Base-by-base conservation (phyloP, 2,797 vertebrate species). In the Sciurus carolinensis region DNA sequence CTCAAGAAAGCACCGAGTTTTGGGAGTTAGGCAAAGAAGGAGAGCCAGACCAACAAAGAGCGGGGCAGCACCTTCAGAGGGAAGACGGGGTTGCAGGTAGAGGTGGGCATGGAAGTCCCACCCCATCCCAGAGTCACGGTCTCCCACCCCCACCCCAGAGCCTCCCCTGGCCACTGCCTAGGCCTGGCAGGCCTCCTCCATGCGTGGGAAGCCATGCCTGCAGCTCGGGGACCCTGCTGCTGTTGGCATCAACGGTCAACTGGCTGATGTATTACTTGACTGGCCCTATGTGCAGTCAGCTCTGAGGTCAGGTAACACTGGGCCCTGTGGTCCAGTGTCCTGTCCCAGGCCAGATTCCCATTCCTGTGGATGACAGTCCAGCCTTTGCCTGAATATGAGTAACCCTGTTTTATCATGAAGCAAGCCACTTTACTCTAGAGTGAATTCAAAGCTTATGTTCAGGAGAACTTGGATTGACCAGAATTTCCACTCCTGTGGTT, bases 51-150 rank as follows among this genome's bases (percentile, higher is more conserved):
- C 42, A 22, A 33, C 62, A 33, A 62, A 79, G 26, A 36, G 42
- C 2, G 50, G 9, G 5, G 10, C 1, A 47, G 47, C 20, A 10
- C 10, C 24, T n/a, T 8, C 1, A 1, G 1, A 2, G 17, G 57
- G 22, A 42, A 94, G 7, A 30, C 11, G 24, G 36, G 22, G 3
- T 42, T 33, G 7, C 3, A 33, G 50, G 17, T 13, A 4, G 52
- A 79, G 15, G 57, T 3, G 47, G n/a, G 5, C 7, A 13, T 15
- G 15, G 81, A 22, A 28, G 12, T 44, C 62, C 44, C 39, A 39
- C 39, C 39, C 39, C 39, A 39, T 39, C 39, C 39, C 39, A 39
- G 39, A 39, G 39, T 17, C 36, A 15, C 0, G 3, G 0, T n/a
- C 26, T 79, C 42, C 18, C 26, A 8, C 44, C 7, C 33, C 50